Percentiles rank a stretch among this genome's conserved stretches.
These are phyloP conservation scores for Cryptoleucopteryx plumbea DNA, from an alignment of 2,113 vertebrate genomes.

Conservation along the genomic window DNA sequence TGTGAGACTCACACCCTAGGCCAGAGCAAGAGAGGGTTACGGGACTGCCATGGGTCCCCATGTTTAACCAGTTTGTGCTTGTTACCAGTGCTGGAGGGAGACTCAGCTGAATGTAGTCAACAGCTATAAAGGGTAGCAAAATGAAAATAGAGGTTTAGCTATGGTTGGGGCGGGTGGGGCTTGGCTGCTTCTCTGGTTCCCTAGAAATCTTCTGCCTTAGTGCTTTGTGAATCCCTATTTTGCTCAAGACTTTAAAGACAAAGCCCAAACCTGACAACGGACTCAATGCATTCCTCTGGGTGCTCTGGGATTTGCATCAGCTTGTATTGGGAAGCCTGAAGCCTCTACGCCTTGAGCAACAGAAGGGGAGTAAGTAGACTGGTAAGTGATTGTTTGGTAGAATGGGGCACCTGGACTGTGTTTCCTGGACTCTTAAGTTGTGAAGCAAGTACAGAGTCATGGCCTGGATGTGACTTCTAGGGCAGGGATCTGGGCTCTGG, in stretches of 20 bases:
- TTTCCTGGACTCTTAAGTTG: not conserved
- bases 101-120: not conserved
- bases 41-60: not conserved
- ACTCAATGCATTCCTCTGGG: not conserved
- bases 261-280: not conserved
- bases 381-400: not conserved
- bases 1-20: not conserved
- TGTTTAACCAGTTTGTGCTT: not conserved
- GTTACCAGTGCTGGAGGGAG: not conserved
- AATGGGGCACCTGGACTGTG: fast-evolving
- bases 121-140: not conserved
- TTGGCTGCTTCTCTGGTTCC: not conserved
- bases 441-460: not conserved
- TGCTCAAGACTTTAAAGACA: not conserved
- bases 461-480: not conserved
- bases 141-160: not conserved
- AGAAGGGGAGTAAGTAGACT: not conserved
- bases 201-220: not conserved
- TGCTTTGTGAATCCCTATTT: not conserved
- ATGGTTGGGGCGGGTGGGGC: not conserved
- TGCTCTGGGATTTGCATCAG: not conserved
- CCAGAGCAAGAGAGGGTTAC: not conserved
- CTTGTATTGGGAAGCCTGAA: not conserved
- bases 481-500: not conserved
- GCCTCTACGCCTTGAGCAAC: not conserved